Evolutionary conservation across 2,888 invertebrate genomes (phyloP), one percentile per base, ranked within the genome.

Genomic region (Fragum fragum): DNA sequence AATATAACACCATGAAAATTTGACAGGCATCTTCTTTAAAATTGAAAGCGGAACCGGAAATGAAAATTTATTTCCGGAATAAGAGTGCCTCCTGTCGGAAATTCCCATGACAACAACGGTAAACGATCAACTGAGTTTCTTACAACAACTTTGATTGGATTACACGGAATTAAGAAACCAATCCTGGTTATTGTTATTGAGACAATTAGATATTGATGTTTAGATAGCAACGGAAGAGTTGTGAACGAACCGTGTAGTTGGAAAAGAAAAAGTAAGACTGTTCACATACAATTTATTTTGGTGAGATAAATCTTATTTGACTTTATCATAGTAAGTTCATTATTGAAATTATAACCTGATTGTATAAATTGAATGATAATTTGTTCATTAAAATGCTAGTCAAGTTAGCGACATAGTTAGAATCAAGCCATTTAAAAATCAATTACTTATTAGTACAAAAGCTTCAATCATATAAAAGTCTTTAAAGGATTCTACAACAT

Each of bases 161-260:
- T 9, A 66, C 26, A 18, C 6, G 9, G 28, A 32, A 21, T 2
- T 11, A 5, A 16, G 68, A 14, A 71, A 18, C 81, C 79, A 85
- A 81, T 81, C 32, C 42, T 26, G 61, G 28, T 21, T 9, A 1
- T 11, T 52, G 68, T 79, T 39, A 23, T 42, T 28, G 42, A 18
- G 23, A 18, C 9, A 2, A 47, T n/a, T 68, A 14, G 59, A 73
- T 29, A n/a, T 66, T 57, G 75, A 55, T 86, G 86, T 88, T 88
- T 86, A 86, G 85, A 78, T 88, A 88, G 88, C 88, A 88, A 88
- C 88, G 81, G 86, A 88, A 86, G 80, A 85, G 72, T 75, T 69
- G 70, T 71, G 74, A 63, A 42, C 39, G 66, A 36, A 66, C 23
- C 36, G n/a, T 36, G 66, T 66, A 39, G 66, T 42, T 39, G 39